Evolutionary conservation across 2,113 vertebrate species (phyloP), one percentile per base, ranked within the genome.

Genomic region (Tenebrosternarchus preto): DNA sequence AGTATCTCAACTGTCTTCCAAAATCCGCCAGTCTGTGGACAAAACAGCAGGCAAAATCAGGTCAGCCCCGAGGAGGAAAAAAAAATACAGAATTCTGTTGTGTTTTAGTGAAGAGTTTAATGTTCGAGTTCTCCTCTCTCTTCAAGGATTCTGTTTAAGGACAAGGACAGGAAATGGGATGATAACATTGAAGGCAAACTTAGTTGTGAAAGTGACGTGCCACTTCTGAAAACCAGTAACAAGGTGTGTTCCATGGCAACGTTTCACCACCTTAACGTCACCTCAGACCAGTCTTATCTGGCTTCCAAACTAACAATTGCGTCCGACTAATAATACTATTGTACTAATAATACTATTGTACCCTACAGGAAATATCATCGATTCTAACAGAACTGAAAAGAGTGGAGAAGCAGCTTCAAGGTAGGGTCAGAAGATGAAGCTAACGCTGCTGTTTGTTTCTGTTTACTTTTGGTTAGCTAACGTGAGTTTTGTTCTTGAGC

Each of bases 31-130:
- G 86, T 95, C 95, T 22, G 94, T 96, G 56, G 98, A 99, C 88
- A 98, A 96, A 93, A 99, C 97, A 24, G 96, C 97, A 76, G 93
- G 95, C 66, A 99, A 99, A 90, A 98, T 99, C 91, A 96, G 96
- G 97, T 99, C 39, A 77, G 83, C 76, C 39, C 31, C 66, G 2
- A n/a, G n/a, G n/a, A n/a, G 19, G 72, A 17, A 12, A 43, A 73
- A 77, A 56, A 77, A 56, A 72, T 5, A n/a, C 5, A 67, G 25
- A 67, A 71, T 33, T 24, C n/a, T 55, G 7, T 22, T 1, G 31
- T 25, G 0, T 86, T 55, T 27, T 4, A 68, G 29, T 55, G 15
- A 83, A 39, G n/a, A n/a, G 4, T 50, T 0, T 2, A 74, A 77
- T 25, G 15, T 78, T 80, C 1, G 73, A 0, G 3, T 80, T 60